Conservation (phyloP, 2,888 invertebrate genomes). For the Epirrhoe alternata region DNA sequence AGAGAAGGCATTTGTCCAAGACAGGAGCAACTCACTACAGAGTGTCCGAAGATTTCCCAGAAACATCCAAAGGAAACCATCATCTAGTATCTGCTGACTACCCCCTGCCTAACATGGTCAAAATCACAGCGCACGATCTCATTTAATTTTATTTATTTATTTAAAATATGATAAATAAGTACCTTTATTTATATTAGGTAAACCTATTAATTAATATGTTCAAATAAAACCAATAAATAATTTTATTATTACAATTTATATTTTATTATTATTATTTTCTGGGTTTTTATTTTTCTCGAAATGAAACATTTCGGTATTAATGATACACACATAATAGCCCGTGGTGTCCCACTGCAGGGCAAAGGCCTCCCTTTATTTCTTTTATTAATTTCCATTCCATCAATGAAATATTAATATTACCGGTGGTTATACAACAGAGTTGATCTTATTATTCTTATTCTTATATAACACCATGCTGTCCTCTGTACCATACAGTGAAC, state of each 20-base stretch:
- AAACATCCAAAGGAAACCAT: slow-evolving; percentile 42
- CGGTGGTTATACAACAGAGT: too few relatives aligned
- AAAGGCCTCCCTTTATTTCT: too few relatives aligned
- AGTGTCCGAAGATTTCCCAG: slow-evolving; percentile 54
- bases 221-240: neutral
- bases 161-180: neutral
- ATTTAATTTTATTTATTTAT: slow-evolving; percentile 2
- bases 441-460: too few relatives aligned
- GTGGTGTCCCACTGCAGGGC: too few relatives aligned
- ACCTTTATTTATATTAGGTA: neutral
- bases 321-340: too few relatives aligned
- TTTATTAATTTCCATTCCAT: too few relatives aligned
- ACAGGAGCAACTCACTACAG: slow-evolving; percentile 46
- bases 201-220: neutral
- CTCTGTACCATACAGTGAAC: too few relatives aligned
- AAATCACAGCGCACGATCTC: slow-evolving; percentile 18
- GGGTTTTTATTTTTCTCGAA: too few relatives aligned
- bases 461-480: too few relatives aligned
- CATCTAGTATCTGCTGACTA: slow-evolving; percentile 54
- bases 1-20: slow-evolving; percentile 38
- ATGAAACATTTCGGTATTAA: too few relatives aligned
- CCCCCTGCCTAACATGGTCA: slow-evolving; percentile 49
- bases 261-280: too few relatives aligned
- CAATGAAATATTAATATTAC: too few relatives aligned
- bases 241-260: neutral